Percentiles rank a stretch among this genome's conserved stretches.
Evolutionary conservation across 30 jellyfish, hydroid and myxozoan genomes (phyloP).

Genomic region (Aurelia coerulea): DNA sequence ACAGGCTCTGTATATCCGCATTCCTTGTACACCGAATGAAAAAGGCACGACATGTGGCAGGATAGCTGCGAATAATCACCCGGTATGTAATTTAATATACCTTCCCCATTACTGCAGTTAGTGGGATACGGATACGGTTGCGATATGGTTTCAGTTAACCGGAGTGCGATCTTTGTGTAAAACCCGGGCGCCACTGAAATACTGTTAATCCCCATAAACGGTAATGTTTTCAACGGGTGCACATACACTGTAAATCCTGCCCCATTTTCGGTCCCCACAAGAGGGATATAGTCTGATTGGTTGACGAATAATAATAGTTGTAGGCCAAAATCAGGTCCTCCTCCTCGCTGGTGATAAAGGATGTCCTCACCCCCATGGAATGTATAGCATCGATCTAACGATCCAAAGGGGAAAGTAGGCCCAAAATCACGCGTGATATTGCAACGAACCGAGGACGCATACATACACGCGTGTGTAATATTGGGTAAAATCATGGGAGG

Average conservation of each 20-base stretch:
- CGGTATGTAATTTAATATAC: constrained; percentile 37
- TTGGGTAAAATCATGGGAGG: constrained; percentile 40
- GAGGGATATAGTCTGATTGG: constrained; percentile 42
- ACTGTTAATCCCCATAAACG: constrained; percentile 30
- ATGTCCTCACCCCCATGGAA: constrained; percentile 4
- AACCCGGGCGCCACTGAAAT: constrained; percentile 50
- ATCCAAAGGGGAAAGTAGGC: constrained; percentile 10
- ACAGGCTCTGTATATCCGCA: constrained; percentile 51
- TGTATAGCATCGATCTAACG: constrained; percentile 18
- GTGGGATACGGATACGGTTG: constrained; percentile 25
- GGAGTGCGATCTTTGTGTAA: constrained; percentile 6
- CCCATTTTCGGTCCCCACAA: constrained; percentile 24
- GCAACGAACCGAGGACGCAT: constrained; percentile 7
- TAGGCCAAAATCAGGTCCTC: constrained; percentile 50
- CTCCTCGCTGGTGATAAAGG: constrained; percentile 25
- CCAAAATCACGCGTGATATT: constrained; percentile 41
- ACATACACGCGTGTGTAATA: constrained; percentile 14
- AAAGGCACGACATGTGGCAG: constrained; percentile 43
- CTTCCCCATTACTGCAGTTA: constrained; percentile 50
- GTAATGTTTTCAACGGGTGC: constrained; percentile 24
- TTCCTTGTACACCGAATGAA: not conserved
- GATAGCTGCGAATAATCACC: constrained; percentile 30
- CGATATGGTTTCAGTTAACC: constrained; percentile 12
- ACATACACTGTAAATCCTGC: constrained; percentile 50
- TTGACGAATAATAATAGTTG: constrained; percentile 29